phyloP scores from a whole-genome alignment of 2,797 vertebrate species.

The Acanthiza pusilla region DNA sequence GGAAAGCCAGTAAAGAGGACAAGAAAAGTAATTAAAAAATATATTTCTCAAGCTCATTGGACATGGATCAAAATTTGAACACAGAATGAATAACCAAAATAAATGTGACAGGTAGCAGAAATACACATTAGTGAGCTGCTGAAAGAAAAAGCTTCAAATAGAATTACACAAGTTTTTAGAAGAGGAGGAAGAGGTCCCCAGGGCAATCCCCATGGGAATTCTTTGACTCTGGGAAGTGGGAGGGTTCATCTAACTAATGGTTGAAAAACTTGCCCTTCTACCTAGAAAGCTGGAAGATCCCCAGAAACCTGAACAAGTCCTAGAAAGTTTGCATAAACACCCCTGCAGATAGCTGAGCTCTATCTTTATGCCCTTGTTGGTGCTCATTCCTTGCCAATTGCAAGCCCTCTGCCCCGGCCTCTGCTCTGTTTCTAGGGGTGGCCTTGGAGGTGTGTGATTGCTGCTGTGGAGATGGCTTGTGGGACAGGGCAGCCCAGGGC shows the following conservation, averaged over 20 bases:
- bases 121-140: background rate
- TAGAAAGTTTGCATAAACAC: background rate
- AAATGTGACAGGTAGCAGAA: background rate
- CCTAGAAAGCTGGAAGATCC: slow-evolving; percentile 38
- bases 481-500: background rate
- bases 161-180: background rate
- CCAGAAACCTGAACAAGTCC: slow-evolving; percentile 19
- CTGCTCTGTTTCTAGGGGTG: background rate
- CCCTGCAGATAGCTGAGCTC: background rate
- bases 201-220: background rate
- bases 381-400: background rate
- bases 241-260: background rate
- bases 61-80: background rate
- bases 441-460: background rate
- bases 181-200: background rate
- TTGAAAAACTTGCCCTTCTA: slow-evolving; percentile 53
- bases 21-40: slow-evolving; percentile 10
- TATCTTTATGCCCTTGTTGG: background rate
- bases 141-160: slow-evolving; percentile 22
- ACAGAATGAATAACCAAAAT: background rate
- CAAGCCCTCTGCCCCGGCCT: background rate
- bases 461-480: background rate
- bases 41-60: background rate
- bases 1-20: background rate
- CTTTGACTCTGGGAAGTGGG: background rate